These are phyloP conservation scores for Plagodis dolabraria DNA, from an alignment of 2,888 invertebrate species.

Conservation along the genomic window DNA sequence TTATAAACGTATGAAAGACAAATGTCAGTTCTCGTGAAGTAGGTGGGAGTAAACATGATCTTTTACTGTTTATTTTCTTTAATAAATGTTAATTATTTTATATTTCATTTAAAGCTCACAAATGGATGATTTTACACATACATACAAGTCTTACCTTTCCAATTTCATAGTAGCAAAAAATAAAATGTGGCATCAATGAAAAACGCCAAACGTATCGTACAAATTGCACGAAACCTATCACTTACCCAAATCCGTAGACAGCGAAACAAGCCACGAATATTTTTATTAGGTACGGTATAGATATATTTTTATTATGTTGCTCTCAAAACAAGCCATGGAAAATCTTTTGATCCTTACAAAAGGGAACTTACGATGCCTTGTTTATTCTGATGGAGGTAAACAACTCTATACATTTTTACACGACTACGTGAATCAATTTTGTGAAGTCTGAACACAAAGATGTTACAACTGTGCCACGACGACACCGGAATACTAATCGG, in stretches of 20 bases:
- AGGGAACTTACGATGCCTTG: slow-evolving; percentile 30
- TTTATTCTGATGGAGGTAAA: slow-evolving; percentile 42
- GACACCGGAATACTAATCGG: slow-evolving; percentile 39
- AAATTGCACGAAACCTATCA: slow-evolving; percentile 3
- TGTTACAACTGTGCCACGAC: slow-evolving; percentile 36
- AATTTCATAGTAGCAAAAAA: too few species aligned
- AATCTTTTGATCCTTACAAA: slow-evolving; percentile 35
- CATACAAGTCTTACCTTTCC: too few species aligned
- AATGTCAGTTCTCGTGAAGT: too few species aligned
- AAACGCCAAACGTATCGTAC: too few species aligned
- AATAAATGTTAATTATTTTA: too few species aligned
- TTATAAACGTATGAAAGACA: too few species aligned
- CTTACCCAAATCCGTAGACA: slow-evolving; percentile 21
- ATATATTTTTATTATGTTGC: slow-evolving; percentile 30
- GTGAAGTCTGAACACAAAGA: slow-evolving; percentile 36
- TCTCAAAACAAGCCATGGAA: slow-evolving; percentile 26
- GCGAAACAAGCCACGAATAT: slow-evolving; percentile 19
- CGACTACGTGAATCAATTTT: slow-evolving; percentile 36
- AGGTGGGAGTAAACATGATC: too few species aligned
- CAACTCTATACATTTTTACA: slow-evolving; percentile 37
- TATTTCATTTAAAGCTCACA: too few species aligned
- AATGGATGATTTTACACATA: too few species aligned
- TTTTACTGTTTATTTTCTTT: too few species aligned
- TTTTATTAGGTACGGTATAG: slow-evolving; percentile 22
- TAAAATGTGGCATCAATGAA: too few species aligned